Evolutionary conservation across 2,888 invertebrate genomes (phyloP), one percentile per base, ranked within the genome.

Genomic region (Apocheima hispidaria): DNA sequence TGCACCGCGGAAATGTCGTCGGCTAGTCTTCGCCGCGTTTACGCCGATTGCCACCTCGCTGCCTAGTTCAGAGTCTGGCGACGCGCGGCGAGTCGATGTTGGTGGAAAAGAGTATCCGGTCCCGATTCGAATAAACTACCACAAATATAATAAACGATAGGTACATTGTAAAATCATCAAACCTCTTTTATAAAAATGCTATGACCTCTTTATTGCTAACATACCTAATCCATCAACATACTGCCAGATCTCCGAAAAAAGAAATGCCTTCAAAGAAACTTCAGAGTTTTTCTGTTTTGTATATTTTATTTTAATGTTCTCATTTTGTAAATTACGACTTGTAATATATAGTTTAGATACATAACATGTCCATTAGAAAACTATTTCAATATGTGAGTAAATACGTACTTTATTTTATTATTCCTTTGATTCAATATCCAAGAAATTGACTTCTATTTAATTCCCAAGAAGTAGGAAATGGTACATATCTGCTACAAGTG

Each of bases 331-430:
- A 33, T 54, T 58, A 54, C 14, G n/a, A n/a, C 28, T 52, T 53
- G 26, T 52, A n/a, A 50, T 51, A 35, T 28, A 30, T n/a, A 12
- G 18, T 30, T 18, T 33, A 28, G 46, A 18, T 54, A 56, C 59
- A 62, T 78, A 81, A 70, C 56, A 88, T 88, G 88, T 77, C 84
- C 55, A 82, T 76, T 65, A 74, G 81, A 65, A 77, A 72, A 60
- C 67, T 78, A 53, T 61, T 76, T 59, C 72, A 71, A 66, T 63
- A 75, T 60, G 87, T 87, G 70, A 83, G 86, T 84, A 50, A 26
- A 44, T 49, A 33, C 6, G 5, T 20, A 26, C 16, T 14, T 44
- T 12, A 9, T 20, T 40, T 5, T 18, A 40, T 16, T 38, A 20
- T 2, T 38, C 5, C 12, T n/a, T 21, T 21, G 5, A 2, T 5